Evolutionary conservation across 2,113 vertebrate species (phyloP), one percentile per base, ranked within the genome.

Genomic region (Podocnemis expansa): DNA sequence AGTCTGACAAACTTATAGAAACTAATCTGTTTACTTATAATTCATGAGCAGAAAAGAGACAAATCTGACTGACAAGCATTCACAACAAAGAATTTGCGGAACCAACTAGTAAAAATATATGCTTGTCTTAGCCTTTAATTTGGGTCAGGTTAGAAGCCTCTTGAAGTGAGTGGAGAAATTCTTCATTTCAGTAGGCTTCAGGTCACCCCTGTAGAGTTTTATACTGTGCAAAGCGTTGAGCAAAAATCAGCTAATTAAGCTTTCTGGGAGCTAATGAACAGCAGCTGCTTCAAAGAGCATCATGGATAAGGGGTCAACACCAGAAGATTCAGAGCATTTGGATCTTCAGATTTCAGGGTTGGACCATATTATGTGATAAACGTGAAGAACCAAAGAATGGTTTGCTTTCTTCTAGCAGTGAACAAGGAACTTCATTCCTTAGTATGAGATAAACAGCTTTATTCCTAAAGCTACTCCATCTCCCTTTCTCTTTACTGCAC

Each of bases 211-310:
- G 79, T 1, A 34, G 54, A 49, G 3, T 56, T 76, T 85, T 85
- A 34, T 3, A 2, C 51, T 3, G 45, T 51, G 76, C 27, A 16
- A 56, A 45, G 1, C 3, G n/a, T 0, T 25, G 0, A 70, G 22
- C 17, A 47, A 11, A 24, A 51, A 73, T 43, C 43, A 75, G 27
- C 38, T 81, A 56, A 81, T 70, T 79, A 60, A 85, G 34, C 34
- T 88, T 60, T 27, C 54, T n/a, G 51, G 25, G 17, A 78, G 4
- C 49, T 76, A 27, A 14, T 45, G 38, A 76, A 41, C 6, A 76
- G 43, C 6, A 76, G 43, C 85, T 82, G 75, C 7, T 3, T 76
- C 41, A 55, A 21, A 85, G 38, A 75, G 45, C 52, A 27, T 67
- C 54, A 49, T 6, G 0, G 1, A 6, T 43, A 38, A 6, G 19